Conservation (phyloP, 2,113 vertebrate species). For the Centropristis striata region DNA sequence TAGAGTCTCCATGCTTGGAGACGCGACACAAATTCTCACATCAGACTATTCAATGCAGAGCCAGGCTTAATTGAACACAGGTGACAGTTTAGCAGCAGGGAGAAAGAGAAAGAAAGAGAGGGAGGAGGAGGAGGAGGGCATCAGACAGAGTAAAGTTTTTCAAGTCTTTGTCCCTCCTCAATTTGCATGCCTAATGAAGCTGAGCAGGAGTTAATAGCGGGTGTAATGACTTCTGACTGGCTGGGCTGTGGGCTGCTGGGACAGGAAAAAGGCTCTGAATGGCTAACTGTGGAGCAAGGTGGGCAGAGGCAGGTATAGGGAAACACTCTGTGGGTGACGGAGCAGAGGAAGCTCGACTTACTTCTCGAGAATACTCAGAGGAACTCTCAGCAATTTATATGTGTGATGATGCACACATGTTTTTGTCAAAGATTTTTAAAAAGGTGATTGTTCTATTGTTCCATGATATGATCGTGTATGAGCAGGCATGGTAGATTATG, state of each 20-base stretch:
- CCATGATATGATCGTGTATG: background rate
- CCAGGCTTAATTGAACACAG: slow-evolving; percentile 69
- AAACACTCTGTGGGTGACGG: slow-evolving; percentile 35
- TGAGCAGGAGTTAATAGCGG: slow-evolving; percentile 87
- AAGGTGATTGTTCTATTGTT: background rate
- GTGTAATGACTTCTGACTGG: slow-evolving; percentile 90
- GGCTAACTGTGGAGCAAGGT: slow-evolving; percentile 70
- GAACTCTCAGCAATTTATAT: slow-evolving; percentile 10
- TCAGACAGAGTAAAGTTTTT: slow-evolving; percentile 84
- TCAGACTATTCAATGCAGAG: slow-evolving; percentile 57
- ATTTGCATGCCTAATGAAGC: slow-evolving; percentile 90
- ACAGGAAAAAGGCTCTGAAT: slow-evolving; percentile 60
- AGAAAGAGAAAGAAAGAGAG: slow-evolving; percentile 45
- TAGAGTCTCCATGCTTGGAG: slow-evolving; percentile 34
- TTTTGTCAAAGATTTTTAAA: background rate
- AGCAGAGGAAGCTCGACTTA: slow-evolving; percentile 29
- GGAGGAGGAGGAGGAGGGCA: slow-evolving; percentile 34
- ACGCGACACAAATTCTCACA: slow-evolving; percentile 46
- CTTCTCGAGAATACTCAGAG: slow-evolving; percentile 10
- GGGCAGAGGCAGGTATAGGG: slow-evolving; percentile 50
- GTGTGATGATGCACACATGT: background rate
- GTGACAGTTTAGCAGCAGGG: slow-evolving; percentile 66
- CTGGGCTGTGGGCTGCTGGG: slow-evolving; percentile 78
- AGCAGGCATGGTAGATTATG: background rate
- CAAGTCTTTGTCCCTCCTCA: slow-evolving; percentile 86